Evolutionary conservation across 2,888 invertebrate species (phyloP).

Genomic region (Balanococcus diminutus): DNA sequence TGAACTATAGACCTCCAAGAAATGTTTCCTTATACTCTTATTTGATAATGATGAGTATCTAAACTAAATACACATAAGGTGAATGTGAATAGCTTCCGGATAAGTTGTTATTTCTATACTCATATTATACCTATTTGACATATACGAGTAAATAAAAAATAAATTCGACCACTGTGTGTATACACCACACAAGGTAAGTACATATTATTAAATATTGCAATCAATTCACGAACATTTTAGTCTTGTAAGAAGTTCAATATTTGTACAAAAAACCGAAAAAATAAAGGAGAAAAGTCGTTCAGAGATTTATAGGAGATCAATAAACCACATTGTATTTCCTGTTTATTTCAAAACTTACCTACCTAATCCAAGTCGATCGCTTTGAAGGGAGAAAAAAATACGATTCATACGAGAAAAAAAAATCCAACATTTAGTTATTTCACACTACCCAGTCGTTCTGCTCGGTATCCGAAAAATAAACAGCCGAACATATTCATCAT

Average conservation of each 20-base stretch:
- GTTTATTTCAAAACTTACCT: neutral
- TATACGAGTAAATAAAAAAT: neutral
- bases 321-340: neutral
- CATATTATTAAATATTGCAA: neutral
- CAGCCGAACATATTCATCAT: constrained; percentile 26
- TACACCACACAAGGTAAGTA: neutral
- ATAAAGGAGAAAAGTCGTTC: neutral
- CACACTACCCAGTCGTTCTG: neutral
- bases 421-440: neutral
- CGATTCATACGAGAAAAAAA: neutral
- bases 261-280: neutral
- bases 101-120: too few species aligned
- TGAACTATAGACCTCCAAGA: too few species aligned
- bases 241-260: neutral
- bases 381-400: neutral
- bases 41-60: too few species aligned
- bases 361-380: neutral
- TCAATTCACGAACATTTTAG: neutral
- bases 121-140: neutral
- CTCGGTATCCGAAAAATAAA: constrained; percentile 19
- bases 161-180: neutral
- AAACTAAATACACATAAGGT: too few species aligned
- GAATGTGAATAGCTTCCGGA: too few species aligned
- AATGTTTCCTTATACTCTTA: too few species aligned
- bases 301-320: neutral